These are phyloP conservation scores for Heteropelma amictum DNA, from an alignment of 2,888 invertebrate species.

Conservation along the genomic window DNA sequence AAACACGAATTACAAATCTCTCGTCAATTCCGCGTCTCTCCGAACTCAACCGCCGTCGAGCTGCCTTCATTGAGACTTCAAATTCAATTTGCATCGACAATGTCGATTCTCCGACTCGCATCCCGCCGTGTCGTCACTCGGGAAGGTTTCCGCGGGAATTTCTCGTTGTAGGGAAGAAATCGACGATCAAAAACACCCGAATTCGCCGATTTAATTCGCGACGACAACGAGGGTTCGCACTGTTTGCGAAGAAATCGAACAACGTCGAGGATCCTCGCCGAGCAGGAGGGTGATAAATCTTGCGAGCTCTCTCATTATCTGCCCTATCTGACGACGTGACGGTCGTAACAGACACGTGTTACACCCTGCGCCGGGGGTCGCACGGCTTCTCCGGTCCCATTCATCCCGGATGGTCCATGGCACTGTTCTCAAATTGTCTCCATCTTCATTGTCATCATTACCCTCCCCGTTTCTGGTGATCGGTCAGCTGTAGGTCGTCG, in stretches of 20 bases:
- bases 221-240: not conserved
- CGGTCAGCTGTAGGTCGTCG: constrained; percentile 42
- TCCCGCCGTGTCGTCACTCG: too few relatives aligned
- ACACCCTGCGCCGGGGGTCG: constrained; percentile 56
- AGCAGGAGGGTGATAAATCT: constrained; percentile 70
- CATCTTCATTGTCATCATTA: constrained; percentile 44
- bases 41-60: constrained; percentile 35
- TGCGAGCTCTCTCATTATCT: constrained; percentile 62
- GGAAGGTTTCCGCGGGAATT: too few relatives aligned
- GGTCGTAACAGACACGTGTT: constrained; percentile 76
- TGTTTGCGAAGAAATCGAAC: not conserved
- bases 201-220: not conserved
- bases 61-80: not conserved
- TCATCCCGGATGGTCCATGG: not conserved
- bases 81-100: constrained; percentile 27
- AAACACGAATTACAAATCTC: constrained; percentile 46
- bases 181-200: too few relatives aligned
- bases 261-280: not conserved
- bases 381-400: constrained; percentile 15
- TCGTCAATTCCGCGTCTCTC: constrained; percentile 14
- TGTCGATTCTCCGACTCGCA: not conserved
- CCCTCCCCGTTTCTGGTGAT: constrained; percentile 31
- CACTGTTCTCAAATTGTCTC: not conserved
- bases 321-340: constrained; percentile 69
- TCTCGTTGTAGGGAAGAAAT: too few relatives aligned